Evolutionary conservation across 2,113 vertebrate species (phyloP), one percentile per base, ranked within the genome.

Genomic region (Salminus brasiliensis): DNA sequence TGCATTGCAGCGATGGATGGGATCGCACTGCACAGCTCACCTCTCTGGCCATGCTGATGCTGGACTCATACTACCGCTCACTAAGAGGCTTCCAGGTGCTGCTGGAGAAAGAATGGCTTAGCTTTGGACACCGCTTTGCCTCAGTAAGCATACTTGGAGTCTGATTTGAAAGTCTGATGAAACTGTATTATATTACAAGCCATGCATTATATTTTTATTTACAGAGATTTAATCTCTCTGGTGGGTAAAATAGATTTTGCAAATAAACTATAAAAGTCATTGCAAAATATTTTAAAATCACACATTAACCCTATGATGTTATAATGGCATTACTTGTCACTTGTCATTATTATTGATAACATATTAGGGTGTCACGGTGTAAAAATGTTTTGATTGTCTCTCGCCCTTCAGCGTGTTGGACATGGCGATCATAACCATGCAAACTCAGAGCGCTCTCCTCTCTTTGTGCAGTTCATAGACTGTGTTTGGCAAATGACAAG

Each of bases 401-500:
- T 71, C 2, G 65, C 9, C 72, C 83, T 86, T 10, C 73, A 99
- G 97, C 90, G 97, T 21, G 93, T 99, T 12, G 97, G 97, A 69
- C 97, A 99, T 5, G 97, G 97, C 1, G 94, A 95, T 13, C 94
- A 96, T 75, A 95, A 98, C 86, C 96, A 97, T 0, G 94, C 96
- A 0, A 96, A 96, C 85, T 95, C 97, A 0, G 97, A 99, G 84
- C 94, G 97, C 29, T 99, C 97, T 0, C 97, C 97, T 4, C 96
- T 99, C 83, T 99, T 99, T 70, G 91, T 98, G 70, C 97, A 99
- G 91, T 99, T 99, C 88, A 95, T 99, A 3, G 97, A 99, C 85
- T 98, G 97, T 71, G 97, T 99, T 36, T 99, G 97, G 97, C 97
- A 99, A 87, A 97, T 99, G 95, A 98, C 94, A 63, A 95, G 91